Base-by-base conservation (phyloP, 2,797 vertebrate genomes). In the Potorous gilbertii region DNA sequence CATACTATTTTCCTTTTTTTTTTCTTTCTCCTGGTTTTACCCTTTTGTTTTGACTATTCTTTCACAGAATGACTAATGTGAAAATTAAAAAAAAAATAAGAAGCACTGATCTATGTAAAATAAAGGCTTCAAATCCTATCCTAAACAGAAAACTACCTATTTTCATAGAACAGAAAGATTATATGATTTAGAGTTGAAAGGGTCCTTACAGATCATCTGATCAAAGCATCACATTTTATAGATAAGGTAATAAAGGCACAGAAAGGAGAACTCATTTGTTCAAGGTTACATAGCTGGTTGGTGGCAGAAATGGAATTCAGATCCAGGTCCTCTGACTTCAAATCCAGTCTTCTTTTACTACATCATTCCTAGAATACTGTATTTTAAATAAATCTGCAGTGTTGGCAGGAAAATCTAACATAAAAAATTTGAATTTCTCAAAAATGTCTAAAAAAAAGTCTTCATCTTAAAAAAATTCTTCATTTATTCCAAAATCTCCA, bases 401-500 rank as follows among this genome's bases (percentile, higher is more conserved):
- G 54, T 62, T 27, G 89, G 59, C 92, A 46, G 81, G 54, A 55
- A 16, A 55, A 74, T n/a, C 52, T 55, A 34, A 54, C 0, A 18
- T 5, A 57, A 56, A 57, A n/a, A 54, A 95, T 74, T 93, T 50
- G 46, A 66, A 91, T 92, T 55, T 94, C 95, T 94, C 94, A 95
- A 93, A 91, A 90, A 94, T 57, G 95, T 93, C 90, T 3, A 55
- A 28, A 31, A 95, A 74, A 55, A 92, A 97, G 97, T 91, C 56
- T 91, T 74, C 92, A 96, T 34, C 31, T n/a, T 95, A 90, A 93
- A 96, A 97, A 94, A 91, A 92, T 66, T 92, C 59, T 54, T 97
- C 55, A 66, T 98, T 97, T 96, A 95, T 96, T 96, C 62, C 94
- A 92, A 96, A 97, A 56, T 93, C 96, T 96, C 95, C 95, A 96